Conservation (phyloP, 2,797 vertebrate species). For the Dendrocincla fuliginosa region DNA sequence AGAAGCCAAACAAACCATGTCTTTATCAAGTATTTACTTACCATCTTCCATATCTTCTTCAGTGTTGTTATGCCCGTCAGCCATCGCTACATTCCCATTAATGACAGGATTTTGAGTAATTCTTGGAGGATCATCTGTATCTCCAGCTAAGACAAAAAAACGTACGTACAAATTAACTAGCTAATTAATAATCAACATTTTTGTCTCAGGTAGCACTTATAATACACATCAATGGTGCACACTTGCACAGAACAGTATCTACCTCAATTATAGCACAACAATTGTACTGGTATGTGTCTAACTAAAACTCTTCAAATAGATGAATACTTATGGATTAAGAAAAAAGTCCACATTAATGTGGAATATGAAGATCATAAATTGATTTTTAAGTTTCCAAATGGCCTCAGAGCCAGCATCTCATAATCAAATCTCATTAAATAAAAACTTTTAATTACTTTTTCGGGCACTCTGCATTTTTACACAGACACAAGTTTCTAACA, state of each 20-base stretch:
- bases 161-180: neutral
- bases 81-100: constrained; percentile 97
- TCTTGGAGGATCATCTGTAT: constrained; percentile 98
- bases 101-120: constrained; percentile 96
- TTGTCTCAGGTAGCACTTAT: neutral
- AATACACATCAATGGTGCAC: neutral
- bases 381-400: neutral
- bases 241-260: neutral
- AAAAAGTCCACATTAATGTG: neutral
- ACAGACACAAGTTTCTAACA: neutral
- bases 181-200: neutral
- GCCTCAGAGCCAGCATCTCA: neutral
- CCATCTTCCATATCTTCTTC: constrained; percentile 99
- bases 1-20: neutral
- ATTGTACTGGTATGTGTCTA: neutral
- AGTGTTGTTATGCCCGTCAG: constrained; percentile 95
- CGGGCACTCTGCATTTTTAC: neutral
- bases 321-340: neutral
- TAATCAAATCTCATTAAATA: neutral
- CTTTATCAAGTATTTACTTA: constrained; percentile 68
- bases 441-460: neutral
- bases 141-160: constrained; percentile 84
- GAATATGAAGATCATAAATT: neutral
- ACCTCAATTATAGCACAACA: neutral
- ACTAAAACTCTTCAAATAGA: neutral